Evolutionary conservation across 2,797 vertebrate species (phyloP).

Genomic region (Avahi laniger): DNA sequence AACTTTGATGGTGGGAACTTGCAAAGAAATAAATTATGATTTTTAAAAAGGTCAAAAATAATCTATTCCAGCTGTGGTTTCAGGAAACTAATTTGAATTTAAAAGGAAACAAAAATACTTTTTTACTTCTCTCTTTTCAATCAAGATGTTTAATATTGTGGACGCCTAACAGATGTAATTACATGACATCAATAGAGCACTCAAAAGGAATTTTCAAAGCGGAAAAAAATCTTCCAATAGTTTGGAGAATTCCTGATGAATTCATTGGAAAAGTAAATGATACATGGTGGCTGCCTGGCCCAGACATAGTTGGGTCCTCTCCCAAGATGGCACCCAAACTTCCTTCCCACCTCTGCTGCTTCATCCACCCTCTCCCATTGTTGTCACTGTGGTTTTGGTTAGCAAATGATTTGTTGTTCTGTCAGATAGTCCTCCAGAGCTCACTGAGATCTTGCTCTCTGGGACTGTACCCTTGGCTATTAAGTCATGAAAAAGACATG

Average conservation of each 20-base stretch:
- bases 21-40: constrained; percentile 76
- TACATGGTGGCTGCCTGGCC: neutral
- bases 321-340: neutral
- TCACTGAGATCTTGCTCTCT: neutral
- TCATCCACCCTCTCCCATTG: neutral
- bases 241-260: neutral
- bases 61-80: constrained; percentile 70
- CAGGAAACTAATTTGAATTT: constrained; percentile 51
- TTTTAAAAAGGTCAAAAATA: constrained; percentile 78
- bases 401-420: neutral
- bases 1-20: constrained; percentile 61
- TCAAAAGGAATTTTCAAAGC: neutral
- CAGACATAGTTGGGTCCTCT: neutral
- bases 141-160: constrained; percentile 37
- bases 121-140: constrained; percentile 1
- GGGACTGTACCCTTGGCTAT: neutral
- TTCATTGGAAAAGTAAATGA: neutral
- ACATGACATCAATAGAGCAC: neutral
- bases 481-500: neutral
- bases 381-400: neutral
- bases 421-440: neutral
- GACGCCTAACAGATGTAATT: neutral
- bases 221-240: neutral
- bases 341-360: neutral
- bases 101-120: constrained; percentile 49